Conservation (phyloP, 2,113 vertebrate species). For the Rynchops niger region DNA sequence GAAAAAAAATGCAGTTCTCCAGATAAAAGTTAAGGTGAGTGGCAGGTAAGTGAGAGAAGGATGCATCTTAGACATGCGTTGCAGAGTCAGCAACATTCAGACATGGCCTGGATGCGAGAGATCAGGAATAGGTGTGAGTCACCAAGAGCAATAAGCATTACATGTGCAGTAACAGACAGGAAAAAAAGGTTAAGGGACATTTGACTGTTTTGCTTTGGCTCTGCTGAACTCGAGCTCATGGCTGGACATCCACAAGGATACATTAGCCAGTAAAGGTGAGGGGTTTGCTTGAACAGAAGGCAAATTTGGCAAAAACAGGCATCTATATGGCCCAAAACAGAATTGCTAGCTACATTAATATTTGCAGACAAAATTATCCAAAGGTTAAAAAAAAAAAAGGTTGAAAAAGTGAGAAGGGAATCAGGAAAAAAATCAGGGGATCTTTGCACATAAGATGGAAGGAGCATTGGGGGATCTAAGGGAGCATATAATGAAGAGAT, state of each 20-base stretch:
- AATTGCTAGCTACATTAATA: neutral
- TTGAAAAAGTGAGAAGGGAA: neutral
- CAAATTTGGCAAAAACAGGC: neutral
- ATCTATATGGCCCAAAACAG: neutral
- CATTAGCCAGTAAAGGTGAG: neutral
- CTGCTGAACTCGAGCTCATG: neutral
- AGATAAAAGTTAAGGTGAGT: neutral
- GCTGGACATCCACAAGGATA: neutral
- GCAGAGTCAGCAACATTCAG: neutral
- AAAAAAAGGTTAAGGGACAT: neutral
- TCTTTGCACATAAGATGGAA: neutral
- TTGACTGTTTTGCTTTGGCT: neutral
- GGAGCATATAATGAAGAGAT: neutral
- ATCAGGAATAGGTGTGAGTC: neutral
- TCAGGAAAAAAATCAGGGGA: neutral
- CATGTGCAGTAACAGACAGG: neutral
- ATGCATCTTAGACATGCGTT: neutral
- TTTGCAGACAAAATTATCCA: neutral
- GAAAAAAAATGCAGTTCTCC: neutral
- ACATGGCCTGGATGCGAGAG: neutral
- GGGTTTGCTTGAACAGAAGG: neutral
- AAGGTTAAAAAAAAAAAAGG: neutral
- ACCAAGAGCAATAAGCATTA: neutral
- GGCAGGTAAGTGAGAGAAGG: neutral
- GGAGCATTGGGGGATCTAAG: neutral